Conservation (phyloP, 2,113 vertebrate genomes). For the Vicugna pacos region DNA sequence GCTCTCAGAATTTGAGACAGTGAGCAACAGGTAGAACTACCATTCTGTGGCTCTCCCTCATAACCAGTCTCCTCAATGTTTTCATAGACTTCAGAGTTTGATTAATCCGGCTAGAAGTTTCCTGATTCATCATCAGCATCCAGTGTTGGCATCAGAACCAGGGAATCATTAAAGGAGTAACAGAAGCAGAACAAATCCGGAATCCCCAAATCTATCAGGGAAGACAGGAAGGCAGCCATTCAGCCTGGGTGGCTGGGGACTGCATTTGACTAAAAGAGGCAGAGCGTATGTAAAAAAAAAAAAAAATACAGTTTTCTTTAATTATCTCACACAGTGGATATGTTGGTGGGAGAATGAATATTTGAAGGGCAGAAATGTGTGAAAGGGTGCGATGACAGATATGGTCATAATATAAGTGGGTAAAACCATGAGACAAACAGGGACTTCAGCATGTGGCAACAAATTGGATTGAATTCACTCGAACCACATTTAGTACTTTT, state of each 20-base stretch:
- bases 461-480: background rate
- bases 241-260: background rate
- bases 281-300: background rate
- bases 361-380: background rate
- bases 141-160: background rate
- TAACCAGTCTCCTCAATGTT: background rate
- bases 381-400: background rate
- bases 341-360: background rate
- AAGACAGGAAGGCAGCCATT: background rate
- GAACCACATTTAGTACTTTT: background rate
- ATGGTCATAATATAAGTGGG: background rate
- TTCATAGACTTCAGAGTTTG: background rate
- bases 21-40: background rate
- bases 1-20: background rate
- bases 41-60: background rate
- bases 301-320: background rate
- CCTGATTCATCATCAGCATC: background rate
- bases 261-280: background rate
- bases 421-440: background rate
- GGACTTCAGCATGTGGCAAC: background rate
- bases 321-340: background rate
- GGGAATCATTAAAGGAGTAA: background rate
- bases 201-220: background rate
- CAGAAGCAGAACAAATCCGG: background rate
- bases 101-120: background rate